Evolutionary conservation across 2,888 invertebrate genomes (phyloP).

Genomic region (Platycheirus rosarum): DNA sequence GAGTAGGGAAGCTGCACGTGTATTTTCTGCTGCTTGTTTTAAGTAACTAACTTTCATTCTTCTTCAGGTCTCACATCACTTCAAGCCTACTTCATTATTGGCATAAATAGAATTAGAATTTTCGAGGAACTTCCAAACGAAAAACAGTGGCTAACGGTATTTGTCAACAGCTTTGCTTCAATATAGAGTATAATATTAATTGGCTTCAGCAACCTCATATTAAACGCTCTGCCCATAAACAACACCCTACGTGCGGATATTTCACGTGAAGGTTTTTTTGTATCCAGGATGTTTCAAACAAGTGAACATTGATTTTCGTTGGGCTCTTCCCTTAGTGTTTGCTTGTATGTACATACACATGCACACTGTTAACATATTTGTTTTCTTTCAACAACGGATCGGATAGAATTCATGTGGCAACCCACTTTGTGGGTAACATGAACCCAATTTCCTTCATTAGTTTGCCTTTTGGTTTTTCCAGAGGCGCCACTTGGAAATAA

Average conservation of each 20-base stretch:
- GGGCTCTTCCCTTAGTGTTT: neutral
- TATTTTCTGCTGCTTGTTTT: too few relatives aligned
- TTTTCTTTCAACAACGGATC: neutral
- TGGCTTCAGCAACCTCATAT: neutral
- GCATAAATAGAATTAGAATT: neutral
- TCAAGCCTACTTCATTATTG: too few relatives aligned
- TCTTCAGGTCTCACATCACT: too few relatives aligned
- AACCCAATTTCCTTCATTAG: slow-evolving; percentile 1
- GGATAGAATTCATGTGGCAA: neutral
- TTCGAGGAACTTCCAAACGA: neutral
- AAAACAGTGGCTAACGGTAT: neutral
- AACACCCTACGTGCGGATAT: neutral
- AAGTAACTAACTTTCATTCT: too few relatives aligned
- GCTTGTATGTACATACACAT: neutral
- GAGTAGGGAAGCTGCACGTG: too few relatives aligned
- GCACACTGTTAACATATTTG: too few relatives aligned
- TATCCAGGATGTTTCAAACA: neutral
- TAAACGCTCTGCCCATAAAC: neutral
- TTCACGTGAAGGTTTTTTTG: neutral
- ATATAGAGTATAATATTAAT: neutral
- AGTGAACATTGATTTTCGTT: neutral
- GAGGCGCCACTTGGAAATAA: slow-evolving; percentile 1
- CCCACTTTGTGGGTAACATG: neutral
- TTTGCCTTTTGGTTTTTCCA: slow-evolving; percentile 8
- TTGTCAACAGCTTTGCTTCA: neutral